Evolutionary conservation across 1,140 invertebrate species (phyloP).

Genomic region (Homalodisca vitripennis): DNA sequence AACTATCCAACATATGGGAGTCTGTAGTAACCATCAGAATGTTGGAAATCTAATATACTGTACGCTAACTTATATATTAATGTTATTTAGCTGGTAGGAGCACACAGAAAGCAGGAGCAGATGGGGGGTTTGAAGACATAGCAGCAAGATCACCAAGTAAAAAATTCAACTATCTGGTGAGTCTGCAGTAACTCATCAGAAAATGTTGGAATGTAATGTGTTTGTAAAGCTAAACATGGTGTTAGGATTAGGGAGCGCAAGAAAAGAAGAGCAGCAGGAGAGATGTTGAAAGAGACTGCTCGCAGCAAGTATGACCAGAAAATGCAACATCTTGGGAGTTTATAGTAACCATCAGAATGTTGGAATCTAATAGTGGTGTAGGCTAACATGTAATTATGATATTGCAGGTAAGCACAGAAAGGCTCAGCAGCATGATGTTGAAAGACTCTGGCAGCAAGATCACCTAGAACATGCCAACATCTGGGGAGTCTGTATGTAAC

Average conservation of each 20-base stretch:
- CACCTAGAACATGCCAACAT: constrained; percentile 46
- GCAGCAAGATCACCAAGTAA: constrained; percentile 49
- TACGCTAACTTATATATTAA: too few relatives aligned
- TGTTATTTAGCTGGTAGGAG: background rate
- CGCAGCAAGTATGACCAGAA: constrained; percentile 50
- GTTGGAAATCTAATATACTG: too few relatives aligned
- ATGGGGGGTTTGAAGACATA: constrained; percentile 39
- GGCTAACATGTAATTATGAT: constrained; percentile 27
- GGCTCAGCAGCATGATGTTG: constrained; percentile 49
- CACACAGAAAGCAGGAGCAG: background rate
- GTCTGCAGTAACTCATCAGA: background rate
- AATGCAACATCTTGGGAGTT: constrained; percentile 40
- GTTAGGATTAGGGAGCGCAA: constrained; percentile 47
- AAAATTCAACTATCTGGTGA: constrained; percentile 43
- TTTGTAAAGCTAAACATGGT: background rate
- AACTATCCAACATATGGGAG: constrained; percentile 42
- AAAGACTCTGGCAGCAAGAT: constrained; percentile 49
- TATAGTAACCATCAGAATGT: background rate
- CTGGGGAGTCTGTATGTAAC: background rate
- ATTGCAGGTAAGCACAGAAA: constrained; percentile 49
- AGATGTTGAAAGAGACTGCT: constrained; percentile 48
- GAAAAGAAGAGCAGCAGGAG: too few relatives aligned
- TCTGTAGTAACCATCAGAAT: background rate
- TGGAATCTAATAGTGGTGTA: too few relatives aligned
- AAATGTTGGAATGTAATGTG: constrained; percentile 14